phyloP scores from a whole-genome alignment of 2,797 vertebrate species.

The Protonibea diacanthus region DNA sequence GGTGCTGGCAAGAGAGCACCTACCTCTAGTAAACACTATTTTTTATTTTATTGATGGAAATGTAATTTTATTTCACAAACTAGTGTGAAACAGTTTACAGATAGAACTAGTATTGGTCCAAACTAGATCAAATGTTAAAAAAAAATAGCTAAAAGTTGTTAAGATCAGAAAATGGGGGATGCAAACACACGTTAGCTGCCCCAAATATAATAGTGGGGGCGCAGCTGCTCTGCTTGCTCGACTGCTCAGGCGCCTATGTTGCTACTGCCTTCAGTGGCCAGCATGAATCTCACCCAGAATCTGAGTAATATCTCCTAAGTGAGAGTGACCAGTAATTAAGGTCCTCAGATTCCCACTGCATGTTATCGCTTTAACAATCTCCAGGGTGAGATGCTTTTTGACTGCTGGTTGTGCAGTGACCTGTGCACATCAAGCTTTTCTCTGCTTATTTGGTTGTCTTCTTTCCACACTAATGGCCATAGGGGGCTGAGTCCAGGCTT shows the following conservation, averaged over 20 bases:
- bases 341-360: conserved; percentile 69
- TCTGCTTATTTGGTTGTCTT: conserved; percentile 87
- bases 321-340: conserved; percentile 82
- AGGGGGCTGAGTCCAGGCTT: conserved; percentile 84
- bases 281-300: conserved; percentile 57
- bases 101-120: too few species aligned
- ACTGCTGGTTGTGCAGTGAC: conserved; percentile 89
- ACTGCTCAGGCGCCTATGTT: not conserved
- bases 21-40: too few species aligned
- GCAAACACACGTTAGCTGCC: too few species aligned
- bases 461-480: conserved; percentile 88
- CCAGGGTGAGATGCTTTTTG: conserved; percentile 81
- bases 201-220: too few species aligned
- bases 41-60: too few species aligned
- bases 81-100: too few species aligned
- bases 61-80: too few species aligned
- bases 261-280: conserved; percentile 28
- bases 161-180: too few species aligned
- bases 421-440: conserved; percentile 86
- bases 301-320: conserved; percentile 52
- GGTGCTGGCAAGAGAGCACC: too few species aligned
- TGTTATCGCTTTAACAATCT: conserved; percentile 77
- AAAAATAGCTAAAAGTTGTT: too few species aligned
- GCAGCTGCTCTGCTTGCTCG: too few species aligned
- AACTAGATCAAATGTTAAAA: too few species aligned